Evolutionary conservation across 2,113 vertebrate genomes (phyloP).

Genomic region (chimpanzee (Pan troglodytes)): DNA sequence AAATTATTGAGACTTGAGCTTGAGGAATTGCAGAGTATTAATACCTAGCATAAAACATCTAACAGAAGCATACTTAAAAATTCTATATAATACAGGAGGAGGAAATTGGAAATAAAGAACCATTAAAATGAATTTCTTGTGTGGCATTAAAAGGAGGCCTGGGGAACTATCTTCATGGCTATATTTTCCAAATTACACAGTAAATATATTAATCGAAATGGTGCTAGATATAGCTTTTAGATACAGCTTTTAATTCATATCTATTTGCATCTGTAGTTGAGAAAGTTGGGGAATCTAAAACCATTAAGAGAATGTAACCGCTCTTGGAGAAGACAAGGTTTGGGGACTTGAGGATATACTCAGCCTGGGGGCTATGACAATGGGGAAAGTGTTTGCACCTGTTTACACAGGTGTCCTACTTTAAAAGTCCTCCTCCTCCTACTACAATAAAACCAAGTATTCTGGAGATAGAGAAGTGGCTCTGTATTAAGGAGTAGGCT

Average conservation of each 20-base stretch:
- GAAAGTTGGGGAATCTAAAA: background rate
- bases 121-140: background rate
- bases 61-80: constrained; percentile 37
- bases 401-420: background rate
- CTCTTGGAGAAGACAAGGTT: background rate
- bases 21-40: constrained; percentile 53
- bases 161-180: background rate
- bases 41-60: constrained; percentile 32
- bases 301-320: background rate
- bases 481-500: background rate
- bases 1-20: constrained; percentile 42
- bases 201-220: background rate
- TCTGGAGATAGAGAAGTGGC: background rate
- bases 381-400: background rate
- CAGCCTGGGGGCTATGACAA: background rate
- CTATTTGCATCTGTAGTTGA: background rate
- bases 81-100: background rate
- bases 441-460: background rate
- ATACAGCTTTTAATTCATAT: background rate
- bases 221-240: background rate
- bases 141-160: background rate
- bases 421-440: background rate
- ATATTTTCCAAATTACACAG: background rate
- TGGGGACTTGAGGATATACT: background rate
- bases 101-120: constrained; percentile 23